phyloP scores from a whole-genome alignment of 2,797 vertebrate genomes.

The Tragelaphus eurycerus region DNA sequence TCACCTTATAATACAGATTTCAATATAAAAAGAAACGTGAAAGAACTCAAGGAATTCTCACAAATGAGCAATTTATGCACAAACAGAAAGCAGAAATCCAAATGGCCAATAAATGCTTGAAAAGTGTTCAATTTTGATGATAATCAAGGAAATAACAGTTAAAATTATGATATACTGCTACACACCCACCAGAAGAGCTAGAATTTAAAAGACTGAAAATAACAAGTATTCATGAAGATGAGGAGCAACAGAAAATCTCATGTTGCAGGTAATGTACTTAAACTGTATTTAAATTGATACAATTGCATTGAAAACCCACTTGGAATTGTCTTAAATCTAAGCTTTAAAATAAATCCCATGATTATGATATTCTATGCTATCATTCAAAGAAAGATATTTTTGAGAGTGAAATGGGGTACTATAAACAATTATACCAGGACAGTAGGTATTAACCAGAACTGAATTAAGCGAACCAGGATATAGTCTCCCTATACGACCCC shows the following conservation, averaged over 20 bases:
- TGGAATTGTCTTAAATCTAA: constrained; percentile 5
- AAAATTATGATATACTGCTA: not conserved
- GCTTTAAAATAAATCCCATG: not conserved
- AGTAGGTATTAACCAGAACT: not conserved
- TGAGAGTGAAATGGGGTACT: not conserved
- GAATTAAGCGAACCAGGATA: not conserved
- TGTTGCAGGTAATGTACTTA: not conserved
- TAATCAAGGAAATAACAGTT: not conserved
- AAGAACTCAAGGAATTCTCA: not conserved
- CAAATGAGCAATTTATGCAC: not conserved
- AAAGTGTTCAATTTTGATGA: not conserved
- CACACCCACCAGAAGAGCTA: not conserved
- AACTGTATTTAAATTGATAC: not conserved
- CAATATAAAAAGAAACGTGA: not conserved
- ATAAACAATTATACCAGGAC: constrained; percentile 5
- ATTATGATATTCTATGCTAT: not conserved
- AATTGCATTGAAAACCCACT: not conserved
- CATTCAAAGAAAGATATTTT: not conserved
- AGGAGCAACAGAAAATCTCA: not conserved
- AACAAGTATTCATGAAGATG: not conserved
- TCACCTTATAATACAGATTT: not conserved
- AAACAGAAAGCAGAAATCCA: not conserved
- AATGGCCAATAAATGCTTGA: not conserved
- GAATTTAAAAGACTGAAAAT: not conserved
- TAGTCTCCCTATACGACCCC: not conserved